phyloP scores from a whole-genome alignment of 2,888 invertebrate genomes.

The Dynastes tityus region DNA sequence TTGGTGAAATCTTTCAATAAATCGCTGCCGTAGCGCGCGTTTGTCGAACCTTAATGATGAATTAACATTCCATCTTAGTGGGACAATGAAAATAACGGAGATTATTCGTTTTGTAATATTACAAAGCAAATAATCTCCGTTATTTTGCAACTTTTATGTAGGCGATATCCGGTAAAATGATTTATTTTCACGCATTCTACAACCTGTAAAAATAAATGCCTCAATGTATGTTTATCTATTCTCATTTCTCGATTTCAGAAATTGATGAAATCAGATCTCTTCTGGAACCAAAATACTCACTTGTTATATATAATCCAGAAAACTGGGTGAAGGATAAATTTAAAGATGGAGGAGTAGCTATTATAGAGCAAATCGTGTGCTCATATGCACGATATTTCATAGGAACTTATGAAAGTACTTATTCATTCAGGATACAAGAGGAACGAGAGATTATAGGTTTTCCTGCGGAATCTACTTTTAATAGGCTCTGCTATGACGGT shows the following conservation, averaged over 20 bases:
- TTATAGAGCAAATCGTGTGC: conserved; percentile 96
- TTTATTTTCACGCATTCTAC: too few species aligned
- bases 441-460: conserved; percentile 97
- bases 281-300: conserved; percentile 66
- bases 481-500: conserved; percentile 83
- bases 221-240: too few species aligned
- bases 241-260: conserved; percentile 67
- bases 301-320: conserved; percentile 70
- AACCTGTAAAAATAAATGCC: too few species aligned
- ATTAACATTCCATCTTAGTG: too few species aligned
- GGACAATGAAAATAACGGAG: too few species aligned
- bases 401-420: conserved; percentile 96
- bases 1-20: too few species aligned
- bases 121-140: too few species aligned
- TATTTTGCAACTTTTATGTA: too few species aligned
- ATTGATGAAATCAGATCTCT: conserved; percentile 70
- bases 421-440: conserved; percentile 96
- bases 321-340: conserved; percentile 72
- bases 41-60: too few species aligned
- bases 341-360: conserved; percentile 90
- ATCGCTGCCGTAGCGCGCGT: too few species aligned
- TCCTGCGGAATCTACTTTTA: conserved; percentile 86
- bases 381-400: conserved; percentile 90
- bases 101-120: too few species aligned
- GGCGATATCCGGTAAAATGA: too few species aligned